These are phyloP conservation scores for Chrysopilus asiliformis DNA, from an alignment of 2,888 invertebrate genomes.

Conservation along the genomic window DNA sequence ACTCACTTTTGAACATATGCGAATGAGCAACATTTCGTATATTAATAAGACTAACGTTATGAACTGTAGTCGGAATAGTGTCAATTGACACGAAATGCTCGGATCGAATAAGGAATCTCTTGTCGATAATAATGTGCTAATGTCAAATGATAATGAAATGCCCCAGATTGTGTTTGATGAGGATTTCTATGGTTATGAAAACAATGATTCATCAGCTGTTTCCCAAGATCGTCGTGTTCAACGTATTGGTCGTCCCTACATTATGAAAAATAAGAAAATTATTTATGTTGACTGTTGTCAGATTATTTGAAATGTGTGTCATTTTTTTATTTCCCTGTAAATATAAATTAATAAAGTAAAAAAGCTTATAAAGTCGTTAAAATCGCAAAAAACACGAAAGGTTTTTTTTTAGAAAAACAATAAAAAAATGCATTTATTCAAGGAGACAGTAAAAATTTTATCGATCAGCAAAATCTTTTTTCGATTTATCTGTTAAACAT, in stretches of 20 bases:
- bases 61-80: slow-evolving; percentile 18
- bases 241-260: slow-evolving; percentile 9
- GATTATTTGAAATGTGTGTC: slow-evolving; percentile 16
- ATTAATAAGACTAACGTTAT: slow-evolving; percentile 14
- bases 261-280: slow-evolving; percentile 11
- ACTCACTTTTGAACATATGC: slow-evolving; percentile 49
- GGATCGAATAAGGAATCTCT: neutral
- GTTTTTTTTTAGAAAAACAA: too few relatives aligned
- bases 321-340: too few relatives aligned
- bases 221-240: neutral
- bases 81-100: slow-evolving; percentile 17
- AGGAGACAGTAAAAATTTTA: too few relatives aligned
- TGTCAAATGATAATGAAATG: neutral
- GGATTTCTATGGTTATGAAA: neutral
- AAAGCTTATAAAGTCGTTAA: too few relatives aligned
- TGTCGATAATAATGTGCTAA: neutral
- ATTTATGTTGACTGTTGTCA: slow-evolving; percentile 15
- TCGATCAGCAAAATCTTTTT: too few relatives aligned
- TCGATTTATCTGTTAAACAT: too few relatives aligned
- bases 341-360: too few relatives aligned
- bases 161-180: neutral
- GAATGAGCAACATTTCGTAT: slow-evolving; percentile 41
- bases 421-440: too few relatives aligned
- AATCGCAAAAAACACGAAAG: too few relatives aligned
- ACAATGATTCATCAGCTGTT: neutral